Conservation (phyloP, 2,113 vertebrate genomes). For the Cinclus cinclus region DNA sequence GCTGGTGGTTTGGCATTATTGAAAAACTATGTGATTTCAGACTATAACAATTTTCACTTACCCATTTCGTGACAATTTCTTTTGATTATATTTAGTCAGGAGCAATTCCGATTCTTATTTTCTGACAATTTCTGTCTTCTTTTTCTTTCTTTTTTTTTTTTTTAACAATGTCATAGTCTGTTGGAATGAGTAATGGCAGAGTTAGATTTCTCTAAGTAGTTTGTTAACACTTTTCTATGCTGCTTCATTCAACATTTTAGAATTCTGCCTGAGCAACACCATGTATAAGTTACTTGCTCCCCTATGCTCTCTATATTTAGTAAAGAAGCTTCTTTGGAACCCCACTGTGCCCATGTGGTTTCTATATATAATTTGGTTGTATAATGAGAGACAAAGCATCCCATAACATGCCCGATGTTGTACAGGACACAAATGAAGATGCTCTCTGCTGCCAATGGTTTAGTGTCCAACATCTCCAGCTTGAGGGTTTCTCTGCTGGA, state of each 20-base stretch:
- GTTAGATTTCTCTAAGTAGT: background rate
- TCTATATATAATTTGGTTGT: constrained; percentile 41
- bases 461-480: background rate
- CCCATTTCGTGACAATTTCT: constrained; percentile 22
- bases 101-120: constrained; percentile 29
- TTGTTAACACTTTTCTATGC: background rate
- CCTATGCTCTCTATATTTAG: constrained; percentile 46
- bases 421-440: constrained; percentile 32
- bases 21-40: constrained; percentile 43
- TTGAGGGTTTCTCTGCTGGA: background rate
- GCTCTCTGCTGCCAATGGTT: background rate
- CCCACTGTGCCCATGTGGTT: constrained; percentile 47
- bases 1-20: constrained; percentile 47
- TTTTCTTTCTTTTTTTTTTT: background rate
- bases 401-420: background rate
- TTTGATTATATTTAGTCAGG: constrained; percentile 53
- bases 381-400: constrained; percentile 43
- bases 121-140: background rate
- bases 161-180: background rate
- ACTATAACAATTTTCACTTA: constrained; percentile 28
- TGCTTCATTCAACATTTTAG: background rate
- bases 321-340: constrained; percentile 39
- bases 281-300: constrained; percentile 17
- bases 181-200: background rate
- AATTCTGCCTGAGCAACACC: background rate